Evolutionary conservation across 2,113 vertebrate genomes (phyloP), one percentile per base, ranked within the genome.

Genomic region (Corynorhinus townsendii): DNA sequence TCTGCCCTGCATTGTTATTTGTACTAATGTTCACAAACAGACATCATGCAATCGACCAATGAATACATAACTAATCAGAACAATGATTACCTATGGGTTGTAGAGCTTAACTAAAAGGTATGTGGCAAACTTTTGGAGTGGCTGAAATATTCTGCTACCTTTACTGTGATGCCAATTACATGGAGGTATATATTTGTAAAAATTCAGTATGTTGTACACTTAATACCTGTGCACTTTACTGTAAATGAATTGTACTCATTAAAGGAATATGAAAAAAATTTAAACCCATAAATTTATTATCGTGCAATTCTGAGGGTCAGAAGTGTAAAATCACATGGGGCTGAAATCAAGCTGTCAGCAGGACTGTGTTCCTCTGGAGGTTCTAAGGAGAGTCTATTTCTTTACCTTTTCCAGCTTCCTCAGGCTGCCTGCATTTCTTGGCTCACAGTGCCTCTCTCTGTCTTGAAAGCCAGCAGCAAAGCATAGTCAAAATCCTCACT

Each of bases 371-470:
- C 52, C 28, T 66, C 52, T 16, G 26, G 22, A 85, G 86, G 5
- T 7, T 76, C 16, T 35, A 52, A 38, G 54, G 43, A 71, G 52
- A 19, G 28, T 22, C 4, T 35, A 6, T 68, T 76, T n/a, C 49
- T 45, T 69, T 33, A 17, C 20, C 24, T 77, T 43, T 71, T 8
- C 35, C 24, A 45, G 62, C 52, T 15, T 35, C 52, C 40, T 2
- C 3, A 35, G 11, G 80, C 80, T 4, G 3, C 79, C 54, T 45
- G 28, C 52, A 11, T n/a, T 64, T 26, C 4, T 85, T 33, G 12
- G 35, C 9, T 54, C 3, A 2, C 2, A 10, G 49, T 24, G 0
- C 9, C 52, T 26, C 62, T 5, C 19, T 45, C 26, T 11, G 19
- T 26, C 35, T 33, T 64, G 30, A 54, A 54, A 71, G 15, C 26